Evolutionary conservation across 2,113 vertebrate genomes (phyloP).

Genomic region (Anguilla japonica): DNA sequence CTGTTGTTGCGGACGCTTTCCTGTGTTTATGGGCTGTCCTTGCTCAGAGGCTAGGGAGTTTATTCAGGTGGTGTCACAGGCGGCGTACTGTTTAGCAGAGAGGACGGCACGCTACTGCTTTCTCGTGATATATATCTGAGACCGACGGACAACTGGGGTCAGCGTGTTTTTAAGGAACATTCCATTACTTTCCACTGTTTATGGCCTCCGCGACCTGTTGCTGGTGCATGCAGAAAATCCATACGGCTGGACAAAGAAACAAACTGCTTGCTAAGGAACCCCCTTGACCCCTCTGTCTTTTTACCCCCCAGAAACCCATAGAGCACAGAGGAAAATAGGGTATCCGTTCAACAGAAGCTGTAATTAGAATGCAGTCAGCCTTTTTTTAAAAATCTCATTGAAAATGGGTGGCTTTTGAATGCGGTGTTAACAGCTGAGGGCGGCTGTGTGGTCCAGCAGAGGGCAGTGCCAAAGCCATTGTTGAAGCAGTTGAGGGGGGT

Average conservation of each 20-base stretch:
- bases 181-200: slow-evolving; percentile 6
- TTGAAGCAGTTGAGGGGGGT: neutral
- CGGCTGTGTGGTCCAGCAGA: neutral
- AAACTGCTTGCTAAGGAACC: neutral
- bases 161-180: neutral
- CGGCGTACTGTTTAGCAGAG: neutral
- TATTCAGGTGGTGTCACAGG: slow-evolving; percentile 42
- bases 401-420: neutral
- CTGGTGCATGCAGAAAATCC: neutral
- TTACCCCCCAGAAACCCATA: neutral
- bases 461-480: neutral
- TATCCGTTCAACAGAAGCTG: neutral
- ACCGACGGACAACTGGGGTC: neutral
- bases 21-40: slow-evolving; percentile 34
- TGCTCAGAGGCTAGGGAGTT: slow-evolving; percentile 24
- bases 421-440: neutral
- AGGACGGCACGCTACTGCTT: neutral
- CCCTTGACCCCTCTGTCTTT: neutral
- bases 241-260: neutral
- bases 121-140: neutral
- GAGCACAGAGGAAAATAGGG: neutral
- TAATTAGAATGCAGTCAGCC: neutral
- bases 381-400: neutral
- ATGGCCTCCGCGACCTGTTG: slow-evolving; percentile 7
- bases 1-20: slow-evolving; percentile 24